These are phyloP conservation scores for Yponomeuta cagnagella DNA, from an alignment of 2,888 invertebrate genomes.

Conservation along the genomic window DNA sequence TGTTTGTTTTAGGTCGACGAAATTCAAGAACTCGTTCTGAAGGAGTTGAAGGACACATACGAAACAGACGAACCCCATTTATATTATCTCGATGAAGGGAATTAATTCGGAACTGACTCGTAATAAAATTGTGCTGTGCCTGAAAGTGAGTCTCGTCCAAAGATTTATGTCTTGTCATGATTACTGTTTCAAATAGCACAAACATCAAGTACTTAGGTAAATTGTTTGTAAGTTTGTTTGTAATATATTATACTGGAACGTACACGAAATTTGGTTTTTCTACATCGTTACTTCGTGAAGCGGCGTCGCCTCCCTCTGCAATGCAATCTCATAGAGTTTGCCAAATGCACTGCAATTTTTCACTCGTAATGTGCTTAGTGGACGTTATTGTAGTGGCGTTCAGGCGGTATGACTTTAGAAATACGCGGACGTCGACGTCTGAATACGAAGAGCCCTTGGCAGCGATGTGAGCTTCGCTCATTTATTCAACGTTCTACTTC, in stretches of 20 bases:
- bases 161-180: neutral
- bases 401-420: neutral
- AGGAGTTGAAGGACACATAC: conserved; percentile 71
- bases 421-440: too few species aligned
- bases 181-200: neutral
- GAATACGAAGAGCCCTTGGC: too few species aligned
- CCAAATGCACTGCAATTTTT: conserved; percentile 52
- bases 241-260: neutral
- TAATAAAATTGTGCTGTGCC: neutral
- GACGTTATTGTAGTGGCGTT: conserved; percentile 25
- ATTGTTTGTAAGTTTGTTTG: neutral
- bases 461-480: too few species aligned
- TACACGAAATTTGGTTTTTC: neutral
- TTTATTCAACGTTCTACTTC: neutral
- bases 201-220: neutral
- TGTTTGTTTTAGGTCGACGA: conserved; percentile 78
- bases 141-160: neutral
- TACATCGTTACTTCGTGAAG: neutral
- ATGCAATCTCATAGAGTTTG: conserved; percentile 38
- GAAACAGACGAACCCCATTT: conserved; percentile 67
- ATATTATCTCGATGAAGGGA: conserved; percentile 52
- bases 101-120: conserved; percentile 24
- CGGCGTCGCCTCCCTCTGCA: neutral
- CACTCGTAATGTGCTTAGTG: conserved; percentile 43
- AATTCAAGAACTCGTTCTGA: conserved; percentile 82